Evolutionary conservation across 2,797 vertebrate species (phyloP).

Genomic region (Chaenodraco wilsoni): DNA sequence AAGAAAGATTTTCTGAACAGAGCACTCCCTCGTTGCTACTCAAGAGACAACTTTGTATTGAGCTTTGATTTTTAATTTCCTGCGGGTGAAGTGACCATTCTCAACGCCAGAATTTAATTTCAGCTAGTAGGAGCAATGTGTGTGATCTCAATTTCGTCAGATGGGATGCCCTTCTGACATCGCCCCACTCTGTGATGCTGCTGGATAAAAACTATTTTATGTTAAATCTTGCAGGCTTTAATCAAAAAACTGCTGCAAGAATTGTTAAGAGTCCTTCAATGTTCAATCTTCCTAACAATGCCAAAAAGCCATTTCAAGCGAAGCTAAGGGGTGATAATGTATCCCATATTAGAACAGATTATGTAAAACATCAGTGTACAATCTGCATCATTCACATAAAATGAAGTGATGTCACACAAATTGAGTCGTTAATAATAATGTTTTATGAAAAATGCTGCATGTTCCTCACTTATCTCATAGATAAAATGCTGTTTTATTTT

Average conservation of each 20-base stretch:
- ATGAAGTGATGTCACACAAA: slow-evolving; percentile 35
- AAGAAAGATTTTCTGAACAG: slow-evolving; percentile 20
- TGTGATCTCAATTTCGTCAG: slow-evolving; percentile 40
- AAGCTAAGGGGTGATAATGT: slow-evolving; percentile 16
- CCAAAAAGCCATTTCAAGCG: slow-evolving; percentile 11
- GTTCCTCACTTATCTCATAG: slow-evolving; percentile 21
- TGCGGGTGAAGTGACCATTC: slow-evolving; percentile 51
- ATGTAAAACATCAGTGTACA: slow-evolving; percentile 35
- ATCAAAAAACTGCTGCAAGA: slow-evolving; percentile 22
- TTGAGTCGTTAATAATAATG: slow-evolving; percentile 14
- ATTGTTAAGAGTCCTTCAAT: slow-evolving; percentile 22
- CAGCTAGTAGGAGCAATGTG: slow-evolving; percentile 27
- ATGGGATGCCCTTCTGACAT: slow-evolving; percentile 32
- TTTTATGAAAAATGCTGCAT: slow-evolving; percentile 32
- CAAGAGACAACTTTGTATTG: slow-evolving; percentile 35
- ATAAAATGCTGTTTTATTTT: slow-evolving; percentile 27
- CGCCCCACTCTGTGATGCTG: slow-evolving; percentile 29
- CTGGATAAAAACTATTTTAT: slow-evolving; percentile 33
- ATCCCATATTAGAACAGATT: slow-evolving; percentile 17
- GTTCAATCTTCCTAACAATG: slow-evolving; percentile 11
- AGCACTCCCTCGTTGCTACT: slow-evolving; percentile 20
- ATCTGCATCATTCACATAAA: slow-evolving; percentile 34
- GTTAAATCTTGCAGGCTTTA: slow-evolving; percentile 37
- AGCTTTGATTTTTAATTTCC: slow-evolving; percentile 66
- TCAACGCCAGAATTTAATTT: slow-evolving; percentile 56